Base-by-base conservation (phyloP, 2,888 invertebrate genomes). In the Dynastes tityus region DNA sequence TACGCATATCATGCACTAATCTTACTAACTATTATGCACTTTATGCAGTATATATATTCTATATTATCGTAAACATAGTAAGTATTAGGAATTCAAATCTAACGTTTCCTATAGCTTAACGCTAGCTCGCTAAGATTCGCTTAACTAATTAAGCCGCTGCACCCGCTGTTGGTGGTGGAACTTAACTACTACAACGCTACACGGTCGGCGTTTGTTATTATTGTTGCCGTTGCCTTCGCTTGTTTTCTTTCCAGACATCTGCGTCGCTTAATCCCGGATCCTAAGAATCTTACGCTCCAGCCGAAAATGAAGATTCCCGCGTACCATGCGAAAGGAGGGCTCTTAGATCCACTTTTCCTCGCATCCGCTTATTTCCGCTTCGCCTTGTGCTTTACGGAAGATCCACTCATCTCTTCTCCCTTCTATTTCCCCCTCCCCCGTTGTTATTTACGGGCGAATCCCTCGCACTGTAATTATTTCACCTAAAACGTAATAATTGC, bases 401-500 rank as follows among this genome's bases (percentile, higher is more conserved):
- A 22, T 58, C 29, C 65, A 37, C 37, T n/a, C 22, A 40, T 16
- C 5, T 22, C 9, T 8, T 9, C 65, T 2, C 40, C 32, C 40
- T 65, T 37, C 40, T 13, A 9, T 37, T 40, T 16, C 32, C 16
- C 45, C 32, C 64, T 40, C 1, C 40, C 40, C 45, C 40, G 40
- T 67, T 22, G 65, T 67, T 67, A 67, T 67, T 67, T 67, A 67
- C 65, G 3, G 65, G 1, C 45, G 65, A 40, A 67, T 67, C 65
- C 45, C 65, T 67, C 45, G 65, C 45, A 67, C 11, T 49, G 22
- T 67, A 67, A 67, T 67, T 67, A 67, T 67, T 67, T 67, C 45
- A 67, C 65, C 65, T 67, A 67, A 67, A 67, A 67, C 49, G 65
- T 67, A 67, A 67, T 67, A 67, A 67, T 67, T 67, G 65, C 65